These are phyloP conservation scores for Lacerta agilis DNA, from an alignment of 2,797 vertebrate genomes.

Conservation along the genomic window DNA sequence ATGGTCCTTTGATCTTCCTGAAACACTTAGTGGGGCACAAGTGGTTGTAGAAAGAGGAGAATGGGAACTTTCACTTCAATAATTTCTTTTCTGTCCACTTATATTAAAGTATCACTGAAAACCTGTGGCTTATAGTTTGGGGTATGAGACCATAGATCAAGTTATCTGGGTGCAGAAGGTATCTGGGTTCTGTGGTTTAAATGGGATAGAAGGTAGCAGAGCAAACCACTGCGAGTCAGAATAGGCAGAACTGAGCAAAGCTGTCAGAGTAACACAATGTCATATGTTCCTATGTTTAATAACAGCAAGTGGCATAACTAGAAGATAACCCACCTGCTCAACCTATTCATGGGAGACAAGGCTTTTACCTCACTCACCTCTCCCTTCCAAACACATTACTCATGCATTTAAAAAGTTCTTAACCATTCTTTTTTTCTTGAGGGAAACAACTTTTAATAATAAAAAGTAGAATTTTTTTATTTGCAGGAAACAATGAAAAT, in stretches of 20 bases:
- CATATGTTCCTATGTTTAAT: neutral
- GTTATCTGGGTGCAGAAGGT: neutral
- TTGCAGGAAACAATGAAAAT: conserved; percentile 1
- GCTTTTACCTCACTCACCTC: neutral
- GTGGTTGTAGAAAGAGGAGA: no score
- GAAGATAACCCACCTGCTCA: neutral
- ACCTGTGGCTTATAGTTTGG: neutral
- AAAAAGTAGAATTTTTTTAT: neutral
- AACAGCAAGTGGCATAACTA: neutral
- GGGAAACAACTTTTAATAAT: conserved; percentile 29
- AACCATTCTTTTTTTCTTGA: conserved; percentile 11
- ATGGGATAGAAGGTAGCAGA: neutral
- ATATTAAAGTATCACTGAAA: neutral
- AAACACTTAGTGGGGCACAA: no score
- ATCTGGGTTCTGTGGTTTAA: neutral
- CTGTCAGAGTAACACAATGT: neutral
- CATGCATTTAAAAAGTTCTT: neutral
- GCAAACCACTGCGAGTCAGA: neutral
- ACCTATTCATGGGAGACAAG: neutral
- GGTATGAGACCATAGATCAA: neutral
- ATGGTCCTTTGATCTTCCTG: no score
- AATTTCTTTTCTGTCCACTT: no score
- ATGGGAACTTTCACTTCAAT: no score
- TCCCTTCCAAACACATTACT: neutral
- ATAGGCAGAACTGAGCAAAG: neutral